Conservation (phyloP, 2,113 vertebrate species). For the Callocephalon fimbriatum region DNA sequence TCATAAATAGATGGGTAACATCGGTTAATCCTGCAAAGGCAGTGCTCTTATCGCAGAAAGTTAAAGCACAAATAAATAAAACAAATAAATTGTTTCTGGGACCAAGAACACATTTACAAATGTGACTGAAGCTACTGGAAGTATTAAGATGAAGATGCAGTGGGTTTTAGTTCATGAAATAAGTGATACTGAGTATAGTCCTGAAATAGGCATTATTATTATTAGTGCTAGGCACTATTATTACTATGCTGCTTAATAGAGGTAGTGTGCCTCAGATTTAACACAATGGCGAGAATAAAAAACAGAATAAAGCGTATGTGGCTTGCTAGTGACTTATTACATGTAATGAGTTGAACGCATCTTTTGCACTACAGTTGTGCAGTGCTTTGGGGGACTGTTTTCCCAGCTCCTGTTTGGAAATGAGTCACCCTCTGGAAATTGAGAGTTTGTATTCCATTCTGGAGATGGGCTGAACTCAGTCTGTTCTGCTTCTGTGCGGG, state of each 20-base stretch:
- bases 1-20: constrained; percentile 30
- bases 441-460: neutral
- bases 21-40: neutral
- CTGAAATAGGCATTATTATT: neutral
- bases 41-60: neutral
- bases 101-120: constrained; percentile 54
- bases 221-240: neutral
- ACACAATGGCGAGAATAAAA: neutral
- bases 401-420: neutral
- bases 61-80: constrained; percentile 37
- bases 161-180: neutral
- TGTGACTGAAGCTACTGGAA: neutral
- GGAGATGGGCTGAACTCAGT: neutral
- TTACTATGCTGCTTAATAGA: neutral
- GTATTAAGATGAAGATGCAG: constrained; percentile 14
- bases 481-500: neutral
- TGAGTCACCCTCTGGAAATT: neutral
- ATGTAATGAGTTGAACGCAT: neutral
- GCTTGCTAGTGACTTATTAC: neutral
- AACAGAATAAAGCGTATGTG: neutral
- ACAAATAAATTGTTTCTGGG: constrained; percentile 49
- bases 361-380: neutral
- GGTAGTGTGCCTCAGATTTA: neutral
- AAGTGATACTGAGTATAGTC: neutral
- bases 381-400: neutral